These are phyloP conservation scores for Aptenodytes patagonicus DNA, from an alignment of 2,113 vertebrate genomes.

Conservation along the genomic window DNA sequence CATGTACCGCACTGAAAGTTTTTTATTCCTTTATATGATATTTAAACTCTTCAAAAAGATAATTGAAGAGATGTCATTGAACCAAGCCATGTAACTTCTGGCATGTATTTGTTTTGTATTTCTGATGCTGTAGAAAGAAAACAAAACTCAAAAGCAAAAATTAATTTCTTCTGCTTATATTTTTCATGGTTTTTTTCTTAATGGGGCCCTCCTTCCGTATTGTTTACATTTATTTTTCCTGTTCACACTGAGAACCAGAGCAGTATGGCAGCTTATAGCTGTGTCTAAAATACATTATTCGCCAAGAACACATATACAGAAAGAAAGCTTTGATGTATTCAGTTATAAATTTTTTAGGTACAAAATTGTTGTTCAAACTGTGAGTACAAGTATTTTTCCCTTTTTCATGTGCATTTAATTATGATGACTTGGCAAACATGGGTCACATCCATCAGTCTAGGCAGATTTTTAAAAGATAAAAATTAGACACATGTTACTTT, in stretches of 20 bases:
- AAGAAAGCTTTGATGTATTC: background rate
- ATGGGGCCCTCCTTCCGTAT: background rate
- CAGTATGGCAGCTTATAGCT: background rate
- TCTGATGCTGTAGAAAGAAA: background rate
- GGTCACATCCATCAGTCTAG: slow-evolving; percentile 71
- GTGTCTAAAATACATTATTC: background rate
- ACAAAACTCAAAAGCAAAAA: background rate
- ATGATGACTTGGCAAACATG: slow-evolving; percentile 40
- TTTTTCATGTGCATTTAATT: slow-evolving; percentile 48
- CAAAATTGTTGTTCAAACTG: background rate
- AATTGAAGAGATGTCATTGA: background rate
- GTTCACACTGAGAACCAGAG: background rate
- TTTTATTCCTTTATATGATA: background rate
- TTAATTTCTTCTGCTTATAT: background rate
- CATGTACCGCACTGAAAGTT: background rate
- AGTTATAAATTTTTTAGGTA: background rate
- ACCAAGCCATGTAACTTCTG: background rate
- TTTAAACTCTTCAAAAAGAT: background rate
- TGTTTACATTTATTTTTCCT: background rate
- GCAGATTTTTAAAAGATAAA: slow-evolving; percentile 60
- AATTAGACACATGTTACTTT: slow-evolving; percentile 40
- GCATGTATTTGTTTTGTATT: background rate
- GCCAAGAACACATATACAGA: background rate
- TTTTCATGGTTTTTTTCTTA: background rate
- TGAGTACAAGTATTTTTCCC: slow-evolving; percentile 22